A percentile compares a stretch with the other conserved stretches of the same genome.
Conservation (phyloP, 2,888 invertebrate species). For the Galerucella nymphaeae region DNA sequence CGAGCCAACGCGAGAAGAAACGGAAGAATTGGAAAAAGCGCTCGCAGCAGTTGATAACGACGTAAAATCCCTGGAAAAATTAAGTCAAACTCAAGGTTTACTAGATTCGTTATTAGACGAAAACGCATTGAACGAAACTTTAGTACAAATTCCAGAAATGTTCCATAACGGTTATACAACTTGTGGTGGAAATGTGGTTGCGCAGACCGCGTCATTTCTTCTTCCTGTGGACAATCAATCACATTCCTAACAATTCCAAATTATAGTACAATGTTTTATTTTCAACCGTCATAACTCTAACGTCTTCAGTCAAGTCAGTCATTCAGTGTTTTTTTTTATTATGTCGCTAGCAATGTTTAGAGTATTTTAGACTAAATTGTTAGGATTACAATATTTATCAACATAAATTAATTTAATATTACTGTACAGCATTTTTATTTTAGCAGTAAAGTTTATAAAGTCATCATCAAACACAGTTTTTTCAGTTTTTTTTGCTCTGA, state of each 20-base stretch:
- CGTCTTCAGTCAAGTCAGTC: not conserved
- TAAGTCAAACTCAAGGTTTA: conserved; percentile 71
- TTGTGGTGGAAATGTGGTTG: conserved; percentile 60
- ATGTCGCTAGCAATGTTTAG: conserved; percentile 4
- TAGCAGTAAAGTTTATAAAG: conserved; percentile 1
- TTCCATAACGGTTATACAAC: conserved; percentile 66
- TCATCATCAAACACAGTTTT: not conserved
- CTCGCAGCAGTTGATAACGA: conserved; percentile 82
- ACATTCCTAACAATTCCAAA: conserved; percentile 53
- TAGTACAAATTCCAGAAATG: conserved; percentile 62
- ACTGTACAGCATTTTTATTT: conserved; percentile 11
- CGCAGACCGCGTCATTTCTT: conserved; percentile 56
- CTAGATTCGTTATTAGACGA: conserved; percentile 75
- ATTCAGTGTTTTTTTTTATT: conserved; percentile 7
- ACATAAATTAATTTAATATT: conserved; percentile 12
- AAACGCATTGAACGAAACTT: conserved; percentile 65
- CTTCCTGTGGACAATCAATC: conserved; percentile 59
- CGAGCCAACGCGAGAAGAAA: conserved; percentile 81
- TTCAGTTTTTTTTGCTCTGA: not conserved
- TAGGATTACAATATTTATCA: conserved; percentile 12
- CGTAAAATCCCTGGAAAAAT: conserved; percentile 76
- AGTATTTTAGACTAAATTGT: conserved; percentile 8
- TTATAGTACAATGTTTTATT: conserved; percentile 24
- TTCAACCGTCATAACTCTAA: conserved; percentile 4
- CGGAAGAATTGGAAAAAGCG: conserved; percentile 88